These are phyloP conservation scores for Sphaerodactylus townsendi DNA, from an alignment of 2,113 vertebrate species.

Conservation along the genomic window DNA sequence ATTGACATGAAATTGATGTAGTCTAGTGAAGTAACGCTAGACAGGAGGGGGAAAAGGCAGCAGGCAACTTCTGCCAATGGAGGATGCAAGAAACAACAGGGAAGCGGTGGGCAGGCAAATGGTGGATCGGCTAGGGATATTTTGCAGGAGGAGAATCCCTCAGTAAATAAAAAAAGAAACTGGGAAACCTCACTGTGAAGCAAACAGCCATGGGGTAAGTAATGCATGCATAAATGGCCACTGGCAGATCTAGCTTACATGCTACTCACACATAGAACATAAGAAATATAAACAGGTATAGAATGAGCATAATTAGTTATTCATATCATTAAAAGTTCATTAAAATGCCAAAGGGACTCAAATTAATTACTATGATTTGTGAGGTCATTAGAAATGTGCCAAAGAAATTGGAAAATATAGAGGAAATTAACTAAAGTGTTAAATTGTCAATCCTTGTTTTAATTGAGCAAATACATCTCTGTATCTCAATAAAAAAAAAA, in stretches of 20 bases:
- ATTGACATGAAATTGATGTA: no score
- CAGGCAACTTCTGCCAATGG: no score
- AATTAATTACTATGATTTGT: constrained; percentile 29
- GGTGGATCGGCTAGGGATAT: no score
- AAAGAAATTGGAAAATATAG: constrained; percentile 19
- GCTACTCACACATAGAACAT: neutral
- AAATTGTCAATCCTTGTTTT: constrained; percentile 5
- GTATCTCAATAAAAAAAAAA: neutral
- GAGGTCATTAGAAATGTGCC: constrained; percentile 29
- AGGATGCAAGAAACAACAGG: no score
- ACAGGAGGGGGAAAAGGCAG: no score
- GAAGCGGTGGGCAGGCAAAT: no score
- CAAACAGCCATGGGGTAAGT: no score
- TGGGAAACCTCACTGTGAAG: no score
- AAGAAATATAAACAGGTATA: constrained; percentile 28
- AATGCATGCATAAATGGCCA: no score
- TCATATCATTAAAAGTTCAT: constrained; percentile 27
- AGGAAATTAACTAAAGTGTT: constrained; percentile 28
- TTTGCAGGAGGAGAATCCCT: no score
- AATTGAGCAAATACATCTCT: neutral
- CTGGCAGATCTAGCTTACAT: neutral
- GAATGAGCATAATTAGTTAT: constrained; percentile 17
- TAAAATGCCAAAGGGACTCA: constrained; percentile 7
- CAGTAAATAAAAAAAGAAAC: no score
- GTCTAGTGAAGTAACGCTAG: no score